Evolutionary conservation across 2,888 invertebrate species (phyloP), one percentile per base, ranked within the genome.

Genomic region (Drosophila barbarae): DNA sequence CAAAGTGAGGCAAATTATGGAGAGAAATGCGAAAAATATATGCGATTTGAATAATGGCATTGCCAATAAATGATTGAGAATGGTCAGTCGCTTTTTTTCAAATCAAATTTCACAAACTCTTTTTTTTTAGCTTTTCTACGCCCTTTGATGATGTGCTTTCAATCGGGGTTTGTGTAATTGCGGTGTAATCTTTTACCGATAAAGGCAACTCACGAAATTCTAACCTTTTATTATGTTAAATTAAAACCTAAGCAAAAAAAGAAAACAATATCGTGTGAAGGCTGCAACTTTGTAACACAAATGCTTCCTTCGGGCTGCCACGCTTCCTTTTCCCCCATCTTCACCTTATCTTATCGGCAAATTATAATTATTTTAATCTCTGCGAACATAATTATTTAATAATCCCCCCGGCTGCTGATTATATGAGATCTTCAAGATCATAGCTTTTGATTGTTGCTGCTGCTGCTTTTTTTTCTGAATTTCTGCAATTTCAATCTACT

Each of bases 11-110:
- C 39, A 76, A 72, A 78, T 72, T 75, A 72, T 72, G 72, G 56
- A 60, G 71, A 55, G 54, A 67, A 61, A 64, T 58, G 57, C 30
- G 54, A 54, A 50, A 41, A 57, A 41, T 41, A 63, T 58, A 56
- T 68, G 68, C 68, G 67, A 79, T 79, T 82, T 80, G 83, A 80
- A 80, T 82, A 77, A 71, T 64, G 75, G 58, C 52, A 57, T 46
- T 60, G 58, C 21, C 50, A 46, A 46, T 63, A 61, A 61, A 34
- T 51, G 52, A 61, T 44, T 51, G 38, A 41, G 41, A 50, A 35
- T 57, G 38, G 34, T 61, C 18, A 38, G 58, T 23, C 23, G 9
- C 13, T 42, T 39, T 36, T 36, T 36, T 13, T 5, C 39, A 3
- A 39, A 21, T 39, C 21, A 13, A 36, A 18, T 36, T 36, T 15